Percentiles rank a stretch among this genome's conserved stretches.
phyloP scores from a whole-genome alignment of 2,888 invertebrate species.

The Leuctra nigra region DNA sequence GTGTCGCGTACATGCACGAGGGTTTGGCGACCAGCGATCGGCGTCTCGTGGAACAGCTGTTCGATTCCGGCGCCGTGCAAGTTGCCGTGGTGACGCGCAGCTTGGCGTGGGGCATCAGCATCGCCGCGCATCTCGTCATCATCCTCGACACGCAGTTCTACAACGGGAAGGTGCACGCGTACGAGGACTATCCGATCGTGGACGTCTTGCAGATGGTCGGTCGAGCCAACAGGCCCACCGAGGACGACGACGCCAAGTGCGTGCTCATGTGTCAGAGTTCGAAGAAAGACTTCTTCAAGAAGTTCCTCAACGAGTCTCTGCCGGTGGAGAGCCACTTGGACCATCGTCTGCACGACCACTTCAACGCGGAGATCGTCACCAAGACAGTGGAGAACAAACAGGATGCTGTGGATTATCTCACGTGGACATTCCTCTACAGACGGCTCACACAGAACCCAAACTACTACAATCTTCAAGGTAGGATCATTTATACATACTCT shows the following conservation, averaged over 20 bases:
- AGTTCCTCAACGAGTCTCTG: slow-evolving; percentile 93
- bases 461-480: slow-evolving; percentile 94
- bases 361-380: slow-evolving; percentile 99
- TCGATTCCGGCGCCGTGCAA: slow-evolving; percentile 88
- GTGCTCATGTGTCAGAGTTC: slow-evolving; percentile 95
- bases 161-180: slow-evolving; percentile 69
- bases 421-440: slow-evolving; percentile 98
- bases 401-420: slow-evolving; percentile 98
- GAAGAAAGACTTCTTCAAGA: slow-evolving; percentile 98
- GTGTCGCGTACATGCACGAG: slow-evolving; percentile 93
- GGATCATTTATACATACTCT: not conserved
- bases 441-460: slow-evolving; percentile 98
- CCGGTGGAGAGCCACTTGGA: slow-evolving; percentile 98
- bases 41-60: slow-evolving; percentile 85
- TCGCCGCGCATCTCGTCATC: slow-evolving; percentile 88
- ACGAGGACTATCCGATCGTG: slow-evolving; percentile 97
- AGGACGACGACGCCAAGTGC: slow-evolving; percentile 90
- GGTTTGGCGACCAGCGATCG: slow-evolving; percentile 81
- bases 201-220: slow-evolving; percentile 98
- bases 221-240: slow-evolving; percentile 84
- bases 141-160: slow-evolving; percentile 95
- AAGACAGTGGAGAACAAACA: slow-evolving; percentile 99
- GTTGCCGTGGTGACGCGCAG: slow-evolving; percentile 88
- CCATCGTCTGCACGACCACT: slow-evolving; percentile 96
- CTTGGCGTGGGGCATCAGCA: slow-evolving; percentile 87